Evolutionary conservation across 2,797 vertebrate genomes (phyloP).

Genomic region (Tragelaphus eurycerus): DNA sequence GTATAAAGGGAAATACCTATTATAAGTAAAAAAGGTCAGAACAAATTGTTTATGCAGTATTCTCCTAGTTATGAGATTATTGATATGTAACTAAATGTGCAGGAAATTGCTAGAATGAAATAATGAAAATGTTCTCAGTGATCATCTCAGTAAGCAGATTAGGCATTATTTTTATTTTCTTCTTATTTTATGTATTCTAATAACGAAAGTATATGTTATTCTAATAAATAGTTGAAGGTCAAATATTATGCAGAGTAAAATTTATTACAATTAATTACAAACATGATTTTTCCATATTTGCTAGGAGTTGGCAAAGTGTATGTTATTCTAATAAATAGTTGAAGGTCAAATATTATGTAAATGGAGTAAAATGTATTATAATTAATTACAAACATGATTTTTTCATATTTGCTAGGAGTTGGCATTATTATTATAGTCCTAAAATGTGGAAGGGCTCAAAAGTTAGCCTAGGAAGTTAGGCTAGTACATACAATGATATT

Average conservation of each 20-base stretch:
- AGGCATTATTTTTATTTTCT: background rate
- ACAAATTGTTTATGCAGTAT: background rate
- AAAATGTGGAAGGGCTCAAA: background rate
- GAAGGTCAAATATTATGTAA: background rate
- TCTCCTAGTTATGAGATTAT: background rate
- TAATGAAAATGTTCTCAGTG: background rate
- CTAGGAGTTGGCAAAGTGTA: background rate
- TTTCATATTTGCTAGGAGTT: background rate
- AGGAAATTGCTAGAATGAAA: background rate
- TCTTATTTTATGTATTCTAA: background rate
- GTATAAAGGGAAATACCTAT: background rate
- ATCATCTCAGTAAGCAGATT: background rate
- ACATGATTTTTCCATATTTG: background rate
- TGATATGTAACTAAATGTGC: background rate
- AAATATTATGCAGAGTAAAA: background rate
- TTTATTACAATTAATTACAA: background rate
- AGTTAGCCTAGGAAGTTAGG: background rate
- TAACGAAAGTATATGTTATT: background rate
- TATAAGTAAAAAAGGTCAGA: background rate
- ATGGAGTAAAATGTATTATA: background rate
- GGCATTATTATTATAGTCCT: background rate
- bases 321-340: background rate
- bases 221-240: constrained; percentile 7
- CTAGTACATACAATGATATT: background rate
- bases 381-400: background rate